Evolutionary conservation across 1,140 invertebrate species (phyloP), one percentile per base, ranked within the genome.

Genomic region (Drosophila insularis): DNA sequence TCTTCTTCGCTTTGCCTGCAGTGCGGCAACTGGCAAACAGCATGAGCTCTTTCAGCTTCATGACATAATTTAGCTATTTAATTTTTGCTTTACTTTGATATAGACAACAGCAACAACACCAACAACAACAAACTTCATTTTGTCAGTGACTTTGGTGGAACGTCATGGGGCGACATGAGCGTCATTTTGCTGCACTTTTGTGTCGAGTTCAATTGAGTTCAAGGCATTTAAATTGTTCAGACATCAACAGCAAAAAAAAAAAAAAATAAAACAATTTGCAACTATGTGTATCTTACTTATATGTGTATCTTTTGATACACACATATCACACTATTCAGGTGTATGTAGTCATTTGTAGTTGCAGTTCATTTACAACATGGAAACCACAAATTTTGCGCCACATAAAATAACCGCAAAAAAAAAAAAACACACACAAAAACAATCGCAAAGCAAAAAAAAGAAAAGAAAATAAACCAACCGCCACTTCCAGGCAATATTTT

Each of bases 21-120:
- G 54, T 87, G 81, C 73, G 73, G 39, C 68, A 78, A 68, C 75
- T 62, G 70, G 73, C 62, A 78, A 71, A 70, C 62, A 60, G 35
- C 23, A 17, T 56, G 7, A 56, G 54, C 54, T 32, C n/a, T 56
- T 56, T 19, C 14, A 58, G 58, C 39, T 58, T 53, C 65, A 76
- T 86, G 81, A 86, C 82, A 86, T 86, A 87, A 86, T 87, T 82
- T 86, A 72, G 65, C 60, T 64, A 76, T 81, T 87, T 81, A 66
- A 79, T 87, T 63, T 79, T 71, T 50, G 58, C 54, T 74, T 69
- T 74, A 78, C 74, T 85, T 81, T 82, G 81, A 87, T 86, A 27
- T 87, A 76, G 82, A 86, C 81, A 81, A 40, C 58, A 60, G 21
- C 21, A 21, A 2, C 21, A 21, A 21, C 21, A 21, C 1, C 21